phyloP scores from a whole-genome alignment of 2,113 vertebrate genomes.

The Trichomycterus rosablanca region DNA sequence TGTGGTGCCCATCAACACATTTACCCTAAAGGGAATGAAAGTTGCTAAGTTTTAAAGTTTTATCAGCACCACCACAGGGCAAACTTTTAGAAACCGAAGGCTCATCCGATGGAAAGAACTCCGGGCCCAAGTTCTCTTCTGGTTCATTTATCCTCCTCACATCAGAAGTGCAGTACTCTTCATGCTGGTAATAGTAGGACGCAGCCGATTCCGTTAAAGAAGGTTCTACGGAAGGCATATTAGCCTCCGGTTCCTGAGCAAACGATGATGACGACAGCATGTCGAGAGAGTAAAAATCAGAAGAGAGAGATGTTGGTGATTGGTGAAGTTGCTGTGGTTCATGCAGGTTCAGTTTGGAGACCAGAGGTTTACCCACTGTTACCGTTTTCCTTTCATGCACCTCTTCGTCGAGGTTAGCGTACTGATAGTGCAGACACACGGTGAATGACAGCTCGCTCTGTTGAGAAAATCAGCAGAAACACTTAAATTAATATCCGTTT shows the following conservation, averaged over 20 bases:
- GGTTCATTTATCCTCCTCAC: slow-evolving; percentile 60
- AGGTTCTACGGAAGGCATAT: neutral
- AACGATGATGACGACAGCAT: slow-evolving; percentile 44
- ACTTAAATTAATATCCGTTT: too few species aligned
- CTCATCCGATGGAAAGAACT: slow-evolving; percentile 40
- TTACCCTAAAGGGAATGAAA: slow-evolving; percentile 53
- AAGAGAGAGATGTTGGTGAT: slow-evolving; percentile 39
- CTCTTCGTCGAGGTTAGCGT: slow-evolving; percentile 72
- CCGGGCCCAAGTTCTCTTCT: slow-evolving; percentile 65
- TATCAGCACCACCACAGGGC: slow-evolving; percentile 41
- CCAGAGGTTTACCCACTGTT: slow-evolving; percentile 77
- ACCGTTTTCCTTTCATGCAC: slow-evolving; percentile 66
- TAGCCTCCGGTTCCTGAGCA: slow-evolving; percentile 31
- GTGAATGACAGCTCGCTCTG: slow-evolving; percentile 76
- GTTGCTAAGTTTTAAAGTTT: slow-evolving; percentile 55
- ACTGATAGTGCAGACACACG: slow-evolving; percentile 74
- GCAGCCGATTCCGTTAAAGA: slow-evolving; percentile 29
- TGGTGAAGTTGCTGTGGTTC: slow-evolving; percentile 34
- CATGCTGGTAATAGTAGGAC: slow-evolving; percentile 17
- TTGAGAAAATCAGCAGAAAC: slow-evolving; percentile 9
- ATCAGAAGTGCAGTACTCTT: neutral
- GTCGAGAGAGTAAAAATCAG: slow-evolving; percentile 45
- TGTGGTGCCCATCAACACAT: too few species aligned
- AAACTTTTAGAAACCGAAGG: slow-evolving; percentile 54
- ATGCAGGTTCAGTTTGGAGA: slow-evolving; percentile 79